phyloP scores from a whole-genome alignment of 2,113 vertebrate genomes.

The Plecturocebus donacophilus region DNA sequence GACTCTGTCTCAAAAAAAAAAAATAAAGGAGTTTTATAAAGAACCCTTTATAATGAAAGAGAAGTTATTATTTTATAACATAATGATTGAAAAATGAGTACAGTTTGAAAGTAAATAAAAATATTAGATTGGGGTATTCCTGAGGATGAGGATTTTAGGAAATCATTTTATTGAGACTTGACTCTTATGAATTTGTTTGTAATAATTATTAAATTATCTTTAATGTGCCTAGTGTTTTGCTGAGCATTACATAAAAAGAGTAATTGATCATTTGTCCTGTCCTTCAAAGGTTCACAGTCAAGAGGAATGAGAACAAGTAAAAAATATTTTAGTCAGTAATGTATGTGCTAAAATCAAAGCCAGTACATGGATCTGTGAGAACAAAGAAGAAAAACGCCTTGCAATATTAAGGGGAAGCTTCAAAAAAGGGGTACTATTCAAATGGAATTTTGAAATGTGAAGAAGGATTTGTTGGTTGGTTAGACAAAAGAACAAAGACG shows the following conservation, averaged over 20 bases:
- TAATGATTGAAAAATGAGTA: background rate
- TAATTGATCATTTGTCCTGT: background rate
- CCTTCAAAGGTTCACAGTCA: background rate
- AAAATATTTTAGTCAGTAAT: background rate
- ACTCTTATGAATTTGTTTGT: background rate
- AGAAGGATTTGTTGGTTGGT: background rate
- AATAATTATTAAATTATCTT: constrained; percentile 10
- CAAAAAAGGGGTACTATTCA: background rate
- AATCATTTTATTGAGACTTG: background rate
- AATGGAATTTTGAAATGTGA: background rate
- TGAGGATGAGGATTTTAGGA: background rate
- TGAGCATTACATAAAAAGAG: background rate
- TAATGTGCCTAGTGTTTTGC: background rate
- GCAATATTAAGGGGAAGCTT: background rate
- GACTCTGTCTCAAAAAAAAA: too few relatives aligned
- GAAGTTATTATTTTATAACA: background rate
- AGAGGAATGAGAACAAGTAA: background rate
- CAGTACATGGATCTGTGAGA: background rate
- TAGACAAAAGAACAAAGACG: background rate
- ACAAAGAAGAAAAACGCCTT: background rate
- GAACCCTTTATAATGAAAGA: background rate
- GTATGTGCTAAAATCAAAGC: background rate
- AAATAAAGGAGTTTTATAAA: background rate
- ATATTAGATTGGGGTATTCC: background rate
- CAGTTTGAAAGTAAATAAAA: background rate